Evolutionary conservation across 1,140 invertebrate species (phyloP).

Genomic region (Conus betulinus): DNA sequence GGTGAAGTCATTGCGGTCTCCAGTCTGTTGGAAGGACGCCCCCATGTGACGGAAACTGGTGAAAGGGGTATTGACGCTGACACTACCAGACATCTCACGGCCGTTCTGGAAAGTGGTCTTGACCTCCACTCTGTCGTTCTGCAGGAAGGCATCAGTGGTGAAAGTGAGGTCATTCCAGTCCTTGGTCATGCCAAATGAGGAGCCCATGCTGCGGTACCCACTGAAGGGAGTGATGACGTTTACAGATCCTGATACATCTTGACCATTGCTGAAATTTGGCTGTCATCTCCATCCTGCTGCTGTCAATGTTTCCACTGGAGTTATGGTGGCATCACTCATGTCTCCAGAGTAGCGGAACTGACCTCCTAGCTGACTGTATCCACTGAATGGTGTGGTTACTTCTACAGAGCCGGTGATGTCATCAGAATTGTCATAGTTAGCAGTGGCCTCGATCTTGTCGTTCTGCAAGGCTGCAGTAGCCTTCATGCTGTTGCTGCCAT

Average conservation of each 20-base stretch:
- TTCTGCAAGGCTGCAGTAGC: not conserved
- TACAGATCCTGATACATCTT: not conserved
- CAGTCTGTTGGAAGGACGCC: not conserved
- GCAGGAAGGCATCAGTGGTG: not conserved
- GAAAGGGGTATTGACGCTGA: conserved; percentile 22
- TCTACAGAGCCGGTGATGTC: not conserved
- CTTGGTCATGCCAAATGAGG: not conserved
- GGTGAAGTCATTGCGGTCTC: not conserved
- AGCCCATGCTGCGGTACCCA: conserved; percentile 23
- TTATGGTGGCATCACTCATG: not conserved
- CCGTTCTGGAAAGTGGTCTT: not conserved
- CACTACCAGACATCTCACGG: conserved; percentile 9
- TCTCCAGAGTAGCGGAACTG: not conserved
- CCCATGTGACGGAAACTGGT: not conserved
- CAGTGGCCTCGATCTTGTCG: not conserved
- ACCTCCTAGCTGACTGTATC: conserved; percentile 5
- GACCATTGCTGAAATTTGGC: conserved; percentile 11
- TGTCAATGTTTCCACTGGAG: not conserved
- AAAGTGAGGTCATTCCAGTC: conserved; percentile 1
- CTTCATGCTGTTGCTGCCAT: not conserved
- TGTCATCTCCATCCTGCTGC: not conserved
- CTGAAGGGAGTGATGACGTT: conserved; percentile 18
- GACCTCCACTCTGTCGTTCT: not conserved
- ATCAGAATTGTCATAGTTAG: not conserved
- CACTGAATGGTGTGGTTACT: not conserved